Conservation (phyloP, 2,888 invertebrate genomes). For the Metallyticus violacea region DNA sequence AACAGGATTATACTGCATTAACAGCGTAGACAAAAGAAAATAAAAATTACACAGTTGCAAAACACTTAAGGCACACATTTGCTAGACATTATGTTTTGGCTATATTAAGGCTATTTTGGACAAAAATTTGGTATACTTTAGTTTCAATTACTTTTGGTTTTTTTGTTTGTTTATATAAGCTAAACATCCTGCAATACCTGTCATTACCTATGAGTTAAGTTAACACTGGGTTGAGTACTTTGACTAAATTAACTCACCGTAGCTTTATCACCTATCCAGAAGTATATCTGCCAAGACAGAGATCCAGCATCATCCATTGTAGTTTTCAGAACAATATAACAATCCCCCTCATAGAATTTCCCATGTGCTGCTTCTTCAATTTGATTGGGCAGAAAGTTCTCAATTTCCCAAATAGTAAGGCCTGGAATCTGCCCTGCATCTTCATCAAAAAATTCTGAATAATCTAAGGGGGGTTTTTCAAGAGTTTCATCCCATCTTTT, state of each 20-base stretch:
- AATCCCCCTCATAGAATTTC: conserved; percentile 98
- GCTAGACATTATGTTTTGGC: too few species aligned
- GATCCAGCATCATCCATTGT: conserved; percentile 78
- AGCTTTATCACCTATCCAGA: conserved; percentile 97
- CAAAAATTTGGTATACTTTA: too few species aligned
- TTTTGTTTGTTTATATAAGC: too few species aligned
- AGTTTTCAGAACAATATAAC: conserved; percentile 94
- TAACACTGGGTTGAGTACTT: too few species aligned
- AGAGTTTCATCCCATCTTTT: conserved; percentile 95
- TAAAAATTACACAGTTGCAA: too few species aligned
- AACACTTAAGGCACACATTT: too few species aligned
- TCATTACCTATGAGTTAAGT: too few species aligned
- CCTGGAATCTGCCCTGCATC: conserved; percentile 92
- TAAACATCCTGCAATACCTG: too few species aligned
- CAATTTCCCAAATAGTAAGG: conserved; percentile 96
- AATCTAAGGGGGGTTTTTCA: conserved; percentile 93
- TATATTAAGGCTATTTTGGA: too few species aligned
- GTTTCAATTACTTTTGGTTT: too few species aligned
- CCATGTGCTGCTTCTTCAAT: conserved; percentile 93
- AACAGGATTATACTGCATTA: too few species aligned
- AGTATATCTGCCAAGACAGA: conserved; percentile 93
- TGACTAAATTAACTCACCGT: conserved; percentile 59
- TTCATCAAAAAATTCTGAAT: conserved; percentile 95
- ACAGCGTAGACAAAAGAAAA: too few species aligned
- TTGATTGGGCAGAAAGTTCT: conserved; percentile 95